These are phyloP conservation scores for Neotoma lepida DNA, from an alignment of 2,113 vertebrate genomes.

Conservation along the genomic window DNA sequence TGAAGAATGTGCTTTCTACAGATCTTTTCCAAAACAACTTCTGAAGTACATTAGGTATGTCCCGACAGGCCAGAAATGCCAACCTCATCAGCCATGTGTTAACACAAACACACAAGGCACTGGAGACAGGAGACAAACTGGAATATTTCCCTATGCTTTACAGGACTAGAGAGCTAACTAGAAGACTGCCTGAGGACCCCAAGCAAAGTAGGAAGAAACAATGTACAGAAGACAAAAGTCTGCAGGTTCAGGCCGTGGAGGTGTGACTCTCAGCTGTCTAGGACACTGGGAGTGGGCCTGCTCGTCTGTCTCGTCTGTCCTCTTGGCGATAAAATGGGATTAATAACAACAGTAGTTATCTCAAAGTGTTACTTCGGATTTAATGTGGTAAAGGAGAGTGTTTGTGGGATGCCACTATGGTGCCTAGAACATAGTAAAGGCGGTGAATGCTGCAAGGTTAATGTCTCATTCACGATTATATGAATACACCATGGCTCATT, in stretches of 20 bases:
- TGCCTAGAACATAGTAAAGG: not conserved
- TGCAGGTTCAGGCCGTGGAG: not conserved
- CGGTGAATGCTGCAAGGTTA: not conserved
- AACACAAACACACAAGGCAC: not conserved
- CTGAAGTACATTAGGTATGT: slow-evolving; percentile 1
- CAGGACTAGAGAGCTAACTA: not conserved
- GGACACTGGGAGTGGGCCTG: not conserved
- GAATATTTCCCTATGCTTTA: not conserved
- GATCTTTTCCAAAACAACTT: not conserved
- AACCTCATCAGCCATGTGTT: not conserved
- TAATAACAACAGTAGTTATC: not conserved
- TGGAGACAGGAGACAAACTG: not conserved
- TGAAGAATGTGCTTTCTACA: not conserved
- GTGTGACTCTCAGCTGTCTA: not conserved
- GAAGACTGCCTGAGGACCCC: not conserved
- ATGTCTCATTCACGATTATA: not conserved
- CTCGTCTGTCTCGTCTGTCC: not conserved
- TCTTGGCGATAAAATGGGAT: not conserved
- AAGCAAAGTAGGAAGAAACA: not conserved
- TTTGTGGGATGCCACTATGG: not conserved
- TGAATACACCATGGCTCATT: not conserved
- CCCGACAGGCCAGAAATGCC: not conserved
- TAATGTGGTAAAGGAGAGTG: not conserved
- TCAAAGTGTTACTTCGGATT: not conserved
- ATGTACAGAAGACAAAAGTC: not conserved